Base-by-base conservation (phyloP, 1,140 invertebrate species). In the Leptopilina boulardi region DNA sequence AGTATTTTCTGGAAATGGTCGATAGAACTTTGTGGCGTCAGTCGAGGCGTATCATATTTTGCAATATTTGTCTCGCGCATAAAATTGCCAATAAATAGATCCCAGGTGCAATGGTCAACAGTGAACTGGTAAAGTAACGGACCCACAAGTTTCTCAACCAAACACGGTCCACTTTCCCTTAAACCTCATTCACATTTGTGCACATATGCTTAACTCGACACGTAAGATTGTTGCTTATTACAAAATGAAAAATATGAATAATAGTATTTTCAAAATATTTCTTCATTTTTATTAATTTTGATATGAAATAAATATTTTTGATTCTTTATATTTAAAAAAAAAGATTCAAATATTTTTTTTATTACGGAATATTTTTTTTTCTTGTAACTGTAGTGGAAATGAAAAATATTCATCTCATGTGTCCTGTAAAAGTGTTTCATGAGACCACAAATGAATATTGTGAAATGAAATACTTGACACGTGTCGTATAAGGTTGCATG, bases 121-220 rank as follows among this genome's bases (percentile, higher is more conserved):
- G n/a, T n/a, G n/a, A n/a, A n/a, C 66, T 77, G 81, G 71, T 70
- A 73, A 76, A 75, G 77, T 80, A 81, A 72, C 76, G 76, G 78
- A 84, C 78, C 54, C 73, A 77, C 80, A 80, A 76, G 84, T 89
- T 89, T 82, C 86, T 82, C 83, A 88, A 89, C 83, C 74, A 74
- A 80, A 75, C 83, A 81, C 81, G 86, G 80, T 89, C 85, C 81
- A 89, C 88, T 90, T 90, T 90, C 88, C 87, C 88, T 87, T 75
- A 84, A 83, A 84, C 80, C 74, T 78, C 77, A 79, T 77, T 88
- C 80, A 77, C 80, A 81, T 81, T 84, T 79, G 74, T 72, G 70
- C 77, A 80, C 75, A 82, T 77, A 77, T 77, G 66, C 81, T 23
- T 23, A 13, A 59, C 23, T 59, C 19, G 10, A 59, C 21, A 59